phyloP scores from a whole-genome alignment of 2,888 invertebrate species.

The Cataglyphis livida region DNA sequence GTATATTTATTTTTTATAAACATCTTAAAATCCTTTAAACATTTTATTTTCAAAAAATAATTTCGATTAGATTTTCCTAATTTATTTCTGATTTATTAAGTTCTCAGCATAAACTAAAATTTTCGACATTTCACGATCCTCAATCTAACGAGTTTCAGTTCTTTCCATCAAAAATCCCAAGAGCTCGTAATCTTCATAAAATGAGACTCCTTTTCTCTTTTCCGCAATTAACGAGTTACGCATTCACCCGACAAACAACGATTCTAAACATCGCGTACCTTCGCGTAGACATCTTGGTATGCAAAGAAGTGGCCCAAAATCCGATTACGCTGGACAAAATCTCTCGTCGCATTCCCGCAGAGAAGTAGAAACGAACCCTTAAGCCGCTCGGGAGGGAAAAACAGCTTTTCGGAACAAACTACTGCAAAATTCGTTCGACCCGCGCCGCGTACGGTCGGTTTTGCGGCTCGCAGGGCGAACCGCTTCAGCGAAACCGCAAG shows the following conservation, averaged over 20 bases:
- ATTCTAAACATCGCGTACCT: not conserved
- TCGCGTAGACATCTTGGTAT: not conserved
- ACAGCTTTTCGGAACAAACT: constrained; percentile 42
- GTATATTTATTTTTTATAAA: not conserved
- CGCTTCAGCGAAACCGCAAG: constrained; percentile 52
- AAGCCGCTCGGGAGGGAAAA: constrained; percentile 28
- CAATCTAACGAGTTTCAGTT: not conserved
- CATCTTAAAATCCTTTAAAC: not conserved
- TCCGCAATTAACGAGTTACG: not conserved
- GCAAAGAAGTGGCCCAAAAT: not conserved
- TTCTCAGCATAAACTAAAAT: not conserved
- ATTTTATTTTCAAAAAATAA: not conserved
- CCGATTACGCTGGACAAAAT: constrained; percentile 24
- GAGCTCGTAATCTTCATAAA: not conserved
- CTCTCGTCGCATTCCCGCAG: not conserved
- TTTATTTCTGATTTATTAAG: not conserved
- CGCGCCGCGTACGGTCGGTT: constrained; percentile 52
- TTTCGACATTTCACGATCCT: not conserved
- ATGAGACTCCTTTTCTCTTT: not conserved
- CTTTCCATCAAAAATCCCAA: not conserved
- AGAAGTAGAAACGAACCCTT: not conserved
- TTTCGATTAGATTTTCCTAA: not conserved
- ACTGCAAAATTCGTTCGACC: constrained; percentile 51
- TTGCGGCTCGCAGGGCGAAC: constrained; percentile 53
- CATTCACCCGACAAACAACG: not conserved